Evolutionary conservation across 2,113 vertebrate genomes (phyloP), one percentile per base, ranked within the genome.

Genomic region (Lepisosteus oculatus): DNA sequence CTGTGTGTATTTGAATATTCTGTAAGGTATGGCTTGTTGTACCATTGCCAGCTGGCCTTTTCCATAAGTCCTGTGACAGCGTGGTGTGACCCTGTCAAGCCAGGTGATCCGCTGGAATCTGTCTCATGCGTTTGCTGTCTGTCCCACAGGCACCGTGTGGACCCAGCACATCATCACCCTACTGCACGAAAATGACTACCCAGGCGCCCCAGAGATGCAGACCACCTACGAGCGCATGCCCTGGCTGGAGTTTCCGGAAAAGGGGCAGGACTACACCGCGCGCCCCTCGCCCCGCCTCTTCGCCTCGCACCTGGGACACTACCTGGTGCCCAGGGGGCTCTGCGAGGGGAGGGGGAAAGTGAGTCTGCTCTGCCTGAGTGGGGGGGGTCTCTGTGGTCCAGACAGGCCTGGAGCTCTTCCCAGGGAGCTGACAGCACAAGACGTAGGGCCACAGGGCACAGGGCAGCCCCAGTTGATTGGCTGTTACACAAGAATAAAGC

Each of bases 261-360:
- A 64, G 0, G 67, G 13, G 0, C 0, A 1, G 0, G 65, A 78
- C 41, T 75, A 76, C 55, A 47, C 2, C 42, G 3, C 0, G 0
- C 75, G 79, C 9, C 74, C 62, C 2, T 82, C 83, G 1, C 80
- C 83, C 0, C 70, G 80, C 2, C 83, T 84, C 7, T 79, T 82
- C 72, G 74, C 68, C 11, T 77, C 80, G 14, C 83, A 84, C 73
- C 81, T 84, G 2, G 67, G 42, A 0, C 61, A 82, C 57, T 72
- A 71, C 3, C 29, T 82, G 14, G 57, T 78, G 29, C 79, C 83
- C 43, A 70, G 3, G 2, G 78, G 65, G 0, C 42, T 84, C 6
- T 67, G 68, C 6, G 8, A 51, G 1, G 81, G 55, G 65, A 74
- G 70, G 54, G 70, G 57, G 43, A 82, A 78, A 68, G 83, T 83